Evolutionary conservation across 2,113 vertebrate species (phyloP).

Genomic region (Neogale vison): DNA sequence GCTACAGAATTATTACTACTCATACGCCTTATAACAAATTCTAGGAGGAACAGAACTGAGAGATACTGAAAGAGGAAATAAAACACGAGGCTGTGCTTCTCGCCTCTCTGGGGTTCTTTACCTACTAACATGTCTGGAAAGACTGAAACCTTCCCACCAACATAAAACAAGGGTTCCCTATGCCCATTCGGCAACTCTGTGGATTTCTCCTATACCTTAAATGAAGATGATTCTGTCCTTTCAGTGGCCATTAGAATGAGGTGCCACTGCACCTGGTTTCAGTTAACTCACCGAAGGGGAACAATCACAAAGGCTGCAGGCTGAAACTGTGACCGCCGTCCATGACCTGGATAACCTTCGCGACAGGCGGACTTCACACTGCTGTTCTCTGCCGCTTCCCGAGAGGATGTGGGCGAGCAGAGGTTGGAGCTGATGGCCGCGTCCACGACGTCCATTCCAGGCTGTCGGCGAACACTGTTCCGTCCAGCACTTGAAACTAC

Average conservation of each 20-base stretch:
- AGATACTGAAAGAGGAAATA: not conserved
- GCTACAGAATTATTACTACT: not conserved
- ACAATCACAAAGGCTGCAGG: not conserved
- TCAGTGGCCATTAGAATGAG: not conserved
- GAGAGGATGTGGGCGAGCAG: not conserved
- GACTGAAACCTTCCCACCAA: not conserved
- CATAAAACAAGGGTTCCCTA: not conserved
- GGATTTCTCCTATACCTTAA: not conserved
- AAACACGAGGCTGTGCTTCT: not conserved
- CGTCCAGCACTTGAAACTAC: not conserved
- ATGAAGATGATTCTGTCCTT: not conserved
- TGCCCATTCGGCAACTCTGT: not conserved
- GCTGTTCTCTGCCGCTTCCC: not conserved
- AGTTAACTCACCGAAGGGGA: not conserved
- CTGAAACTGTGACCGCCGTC: not conserved
- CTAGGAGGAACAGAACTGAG: not conserved
- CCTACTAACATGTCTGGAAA: not conserved
- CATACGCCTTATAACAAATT: not conserved
- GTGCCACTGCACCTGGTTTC: not conserved
- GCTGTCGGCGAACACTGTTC: not conserved
- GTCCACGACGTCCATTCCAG: not conserved
- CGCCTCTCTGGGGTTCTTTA: not conserved
- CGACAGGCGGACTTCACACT: not conserved
- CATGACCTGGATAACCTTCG: not conserved
- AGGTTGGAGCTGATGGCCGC: not conserved